phyloP scores from a whole-genome alignment of 2,113 vertebrate species.

The Bufo bufo region DNA sequence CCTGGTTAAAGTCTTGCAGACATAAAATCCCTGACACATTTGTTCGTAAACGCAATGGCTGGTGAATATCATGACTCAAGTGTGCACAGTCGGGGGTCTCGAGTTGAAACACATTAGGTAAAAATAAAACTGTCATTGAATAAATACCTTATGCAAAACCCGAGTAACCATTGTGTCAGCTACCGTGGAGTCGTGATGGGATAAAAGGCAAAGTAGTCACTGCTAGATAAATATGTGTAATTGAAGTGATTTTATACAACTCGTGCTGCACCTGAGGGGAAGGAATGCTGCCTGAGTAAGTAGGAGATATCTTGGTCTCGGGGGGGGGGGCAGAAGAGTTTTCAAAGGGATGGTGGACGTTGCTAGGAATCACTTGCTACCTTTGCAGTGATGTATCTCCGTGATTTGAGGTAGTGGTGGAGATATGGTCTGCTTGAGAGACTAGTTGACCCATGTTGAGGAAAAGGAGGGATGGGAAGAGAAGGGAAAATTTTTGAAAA shows the following conservation, averaged over 20 bases:
- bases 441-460: background rate
- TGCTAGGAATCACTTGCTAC: background rate
- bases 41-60: background rate
- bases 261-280: background rate
- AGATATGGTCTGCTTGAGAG: too few relatives aligned
- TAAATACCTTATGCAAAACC: background rate
- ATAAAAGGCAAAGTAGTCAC: background rate
- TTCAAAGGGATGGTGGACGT: background rate
- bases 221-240: background rate
- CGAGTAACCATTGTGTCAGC: background rate
- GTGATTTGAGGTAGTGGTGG: too few relatives aligned
- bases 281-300: background rate
- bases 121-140: background rate
- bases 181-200: background rate
- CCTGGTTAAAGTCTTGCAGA: background rate
- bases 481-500: background rate
- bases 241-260: background rate
- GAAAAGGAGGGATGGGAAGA: background rate
- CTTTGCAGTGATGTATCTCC: background rate
- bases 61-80: background rate
- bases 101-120: background rate
- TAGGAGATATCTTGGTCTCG: too few relatives aligned
- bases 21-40: constrained; percentile 4
- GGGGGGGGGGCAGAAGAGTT: background rate
- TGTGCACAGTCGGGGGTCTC: background rate